phyloP scores from a whole-genome alignment of 2,888 invertebrate genomes.

The Leptinotarsa peninsularis region DNA sequence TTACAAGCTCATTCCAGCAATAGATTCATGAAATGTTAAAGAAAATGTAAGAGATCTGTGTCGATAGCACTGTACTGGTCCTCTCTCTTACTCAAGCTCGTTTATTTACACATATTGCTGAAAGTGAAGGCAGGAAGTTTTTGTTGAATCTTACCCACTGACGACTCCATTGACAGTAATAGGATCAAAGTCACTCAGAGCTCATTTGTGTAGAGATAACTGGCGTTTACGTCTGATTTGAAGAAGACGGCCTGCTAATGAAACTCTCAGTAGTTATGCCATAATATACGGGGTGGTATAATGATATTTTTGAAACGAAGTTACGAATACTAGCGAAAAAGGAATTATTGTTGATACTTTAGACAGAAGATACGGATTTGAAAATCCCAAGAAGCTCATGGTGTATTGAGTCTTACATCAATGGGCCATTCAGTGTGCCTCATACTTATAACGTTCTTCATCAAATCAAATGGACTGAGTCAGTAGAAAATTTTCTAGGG shows the following conservation, averaged over 20 bases:
- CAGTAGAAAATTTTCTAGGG: too few species aligned
- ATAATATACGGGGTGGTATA: not conserved
- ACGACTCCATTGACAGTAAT: slow-evolving; percentile 39
- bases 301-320: too few species aligned
- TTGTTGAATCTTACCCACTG: slow-evolving; percentile 32
- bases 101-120: slow-evolving; percentile 40
- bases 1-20: slow-evolving; percentile 35
- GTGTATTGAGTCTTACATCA: too few species aligned
- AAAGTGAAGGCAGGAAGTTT: slow-evolving; percentile 49
- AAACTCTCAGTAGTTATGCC: not conserved
- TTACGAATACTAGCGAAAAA: too few species aligned
- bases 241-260: slow-evolving; percentile 23
- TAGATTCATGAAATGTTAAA: slow-evolving; percentile 44
- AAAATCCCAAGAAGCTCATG: too few species aligned
- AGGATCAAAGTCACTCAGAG: slow-evolving; percentile 37
- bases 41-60: slow-evolving; percentile 33
- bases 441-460: too few species aligned
- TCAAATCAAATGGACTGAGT: too few species aligned
- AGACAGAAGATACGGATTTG: too few species aligned
- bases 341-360: too few species aligned
- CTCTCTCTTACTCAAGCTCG: slow-evolving; percentile 35
- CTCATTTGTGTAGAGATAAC: slow-evolving; percentile 31
- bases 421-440: too few species aligned
- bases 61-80: slow-evolving; percentile 32
- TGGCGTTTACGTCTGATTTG: slow-evolving; percentile 1